A percentile compares a stretch with the other conserved stretches of the same genome.
Conservation (phyloP, 2,797 vertebrate genomes). For the Rhinella marina region DNA sequence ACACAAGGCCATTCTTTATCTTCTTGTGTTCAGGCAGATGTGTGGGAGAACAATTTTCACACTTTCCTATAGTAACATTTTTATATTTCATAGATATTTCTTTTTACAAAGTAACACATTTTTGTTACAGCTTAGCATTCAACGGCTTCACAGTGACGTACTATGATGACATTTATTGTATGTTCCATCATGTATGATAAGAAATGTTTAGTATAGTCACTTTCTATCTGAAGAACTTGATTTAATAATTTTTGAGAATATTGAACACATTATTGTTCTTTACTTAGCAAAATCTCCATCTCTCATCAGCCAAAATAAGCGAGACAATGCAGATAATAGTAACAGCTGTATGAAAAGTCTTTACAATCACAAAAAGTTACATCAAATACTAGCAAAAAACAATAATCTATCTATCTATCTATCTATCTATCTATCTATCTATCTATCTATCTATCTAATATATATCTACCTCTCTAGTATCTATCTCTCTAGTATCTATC, state of each 20-base stretch:
- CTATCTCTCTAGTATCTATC: too few species aligned
- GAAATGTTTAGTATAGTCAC: neutral
- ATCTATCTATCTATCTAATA: too few species aligned
- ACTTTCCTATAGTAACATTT: neutral
- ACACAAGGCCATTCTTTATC: neutral
- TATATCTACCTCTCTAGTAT: too few species aligned
- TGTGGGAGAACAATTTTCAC: neutral
- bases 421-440: too few species aligned
- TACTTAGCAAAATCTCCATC: neutral
- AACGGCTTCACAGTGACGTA: neutral
- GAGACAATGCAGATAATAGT: neutral
- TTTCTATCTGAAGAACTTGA: neutral
- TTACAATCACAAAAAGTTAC: neutral
- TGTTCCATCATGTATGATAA: neutral
- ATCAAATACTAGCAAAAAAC: neutral
- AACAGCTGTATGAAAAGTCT: neutral
- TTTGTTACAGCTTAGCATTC: neutral
- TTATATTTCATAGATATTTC: neutral
- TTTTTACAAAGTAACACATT: neutral
- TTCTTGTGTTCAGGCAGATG: neutral
- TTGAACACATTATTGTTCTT: neutral
- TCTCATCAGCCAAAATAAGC: neutral
- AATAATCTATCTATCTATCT: too few species aligned
- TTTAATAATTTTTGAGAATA: neutral
- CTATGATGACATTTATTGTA: too few species aligned